A percentile compares a stretch with the other conserved stretches of the same genome.
Evolutionary conservation across 2,888 invertebrate genomes (phyloP).

Genomic region (Hyposoter dolosus): DNA sequence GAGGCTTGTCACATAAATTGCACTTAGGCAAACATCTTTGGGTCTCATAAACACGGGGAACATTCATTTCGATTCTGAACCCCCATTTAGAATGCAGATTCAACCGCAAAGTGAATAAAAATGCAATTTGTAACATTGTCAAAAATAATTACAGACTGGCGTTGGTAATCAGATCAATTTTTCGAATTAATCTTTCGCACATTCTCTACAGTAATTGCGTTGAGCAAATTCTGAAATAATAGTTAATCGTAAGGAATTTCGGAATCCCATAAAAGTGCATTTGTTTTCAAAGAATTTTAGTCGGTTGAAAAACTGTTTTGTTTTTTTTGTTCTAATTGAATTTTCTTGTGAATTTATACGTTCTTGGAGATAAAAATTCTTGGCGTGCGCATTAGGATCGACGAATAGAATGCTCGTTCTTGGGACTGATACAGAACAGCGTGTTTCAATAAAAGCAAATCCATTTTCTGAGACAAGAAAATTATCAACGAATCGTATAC

Average conservation of each 20-base stretch:
- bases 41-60: no score
- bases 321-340: neutral
- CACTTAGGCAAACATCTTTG: no score
- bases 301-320: neutral
- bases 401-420: conserved; percentile 13
- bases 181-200: neutral
- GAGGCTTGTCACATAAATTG: no score
- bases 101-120: no score
- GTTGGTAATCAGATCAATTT: neutral
- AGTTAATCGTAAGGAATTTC: conserved; percentile 14
- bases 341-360: neutral
- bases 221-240: no score
- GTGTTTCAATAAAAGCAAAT: neutral
- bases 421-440: neutral
- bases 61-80: no score
- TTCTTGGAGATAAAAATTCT: conserved; percentile 39
- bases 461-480: conserved; percentile 15
- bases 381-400: neutral
- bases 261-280: conserved; percentile 36
- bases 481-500: conserved; percentile 28
- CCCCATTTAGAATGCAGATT: no score
- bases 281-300: conserved; percentile 9
- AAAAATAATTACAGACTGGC: neutral
- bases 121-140: neutral
- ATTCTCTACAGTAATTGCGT: neutral